Conservation (phyloP, 2,888 invertebrate genomes). For the Syritta pipiens region DNA sequence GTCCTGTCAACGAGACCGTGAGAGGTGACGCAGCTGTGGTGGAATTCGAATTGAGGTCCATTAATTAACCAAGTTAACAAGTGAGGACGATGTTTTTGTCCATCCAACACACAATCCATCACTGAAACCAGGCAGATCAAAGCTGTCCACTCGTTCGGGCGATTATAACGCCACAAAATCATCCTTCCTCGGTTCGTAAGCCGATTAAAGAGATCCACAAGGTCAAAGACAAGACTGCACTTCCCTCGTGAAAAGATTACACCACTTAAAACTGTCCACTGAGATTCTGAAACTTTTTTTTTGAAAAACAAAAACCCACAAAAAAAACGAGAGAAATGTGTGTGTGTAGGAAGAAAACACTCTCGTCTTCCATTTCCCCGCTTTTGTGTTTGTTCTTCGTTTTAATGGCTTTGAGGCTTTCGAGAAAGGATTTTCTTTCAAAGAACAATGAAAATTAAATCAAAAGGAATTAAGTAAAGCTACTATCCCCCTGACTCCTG, state of each 20-base stretch:
- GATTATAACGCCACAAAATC: too few species aligned
- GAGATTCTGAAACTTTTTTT: background rate
- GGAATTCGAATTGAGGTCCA: too few species aligned
- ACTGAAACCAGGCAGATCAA: too few species aligned
- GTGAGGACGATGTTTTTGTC: too few species aligned
- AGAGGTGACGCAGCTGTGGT: too few species aligned
- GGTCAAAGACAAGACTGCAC: background rate
- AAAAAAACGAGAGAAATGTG: background rate
- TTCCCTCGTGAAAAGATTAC: background rate
- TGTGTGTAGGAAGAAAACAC: too few species aligned
- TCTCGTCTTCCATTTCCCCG: background rate
- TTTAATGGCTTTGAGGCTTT: conserved; percentile 18
- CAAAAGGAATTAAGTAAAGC: conserved; percentile 32
- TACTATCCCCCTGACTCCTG: background rate
- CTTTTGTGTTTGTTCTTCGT: background rate
- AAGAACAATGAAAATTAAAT: conserved; percentile 34
- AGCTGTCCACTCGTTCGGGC: too few species aligned
- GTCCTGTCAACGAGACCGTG: too few species aligned
- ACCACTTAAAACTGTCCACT: background rate
- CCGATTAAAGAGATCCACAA: background rate
- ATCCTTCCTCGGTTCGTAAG: too few species aligned
- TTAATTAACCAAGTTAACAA: too few species aligned
- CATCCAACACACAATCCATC: too few species aligned
- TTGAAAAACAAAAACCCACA: background rate
- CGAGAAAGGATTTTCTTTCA: conserved; percentile 18